A percentile compares a stretch with the other conserved stretches of the same genome.
These are phyloP conservation scores for Isaurus tuberculatus DNA, from an alignment of 92 coral and sea anemone species.

Conservation along the genomic window DNA sequence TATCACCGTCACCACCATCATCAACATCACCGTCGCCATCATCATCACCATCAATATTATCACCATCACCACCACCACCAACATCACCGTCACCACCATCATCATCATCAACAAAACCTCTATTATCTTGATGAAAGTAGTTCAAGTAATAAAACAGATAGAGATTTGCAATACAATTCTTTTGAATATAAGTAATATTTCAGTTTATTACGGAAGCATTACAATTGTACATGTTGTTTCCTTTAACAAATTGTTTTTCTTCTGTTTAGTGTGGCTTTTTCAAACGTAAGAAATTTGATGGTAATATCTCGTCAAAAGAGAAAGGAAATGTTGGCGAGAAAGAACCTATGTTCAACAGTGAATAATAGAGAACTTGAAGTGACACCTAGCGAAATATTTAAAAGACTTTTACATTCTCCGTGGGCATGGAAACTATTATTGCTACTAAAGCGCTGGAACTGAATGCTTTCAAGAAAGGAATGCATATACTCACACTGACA, in stretches of 20 bases:
- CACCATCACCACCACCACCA: no score
- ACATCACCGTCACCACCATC: no score
- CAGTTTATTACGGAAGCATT: not conserved
- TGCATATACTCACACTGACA: not conserved
- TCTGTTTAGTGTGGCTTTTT: slow-evolving; percentile 88
- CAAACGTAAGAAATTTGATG: slow-evolving; percentile 84
- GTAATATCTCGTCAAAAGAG: slow-evolving; percentile 58
- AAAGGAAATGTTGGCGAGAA: slow-evolving; percentile 55
- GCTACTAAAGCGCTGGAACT: not conserved
- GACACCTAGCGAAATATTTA: no score
- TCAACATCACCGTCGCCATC: not conserved
- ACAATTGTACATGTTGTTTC: not conserved
- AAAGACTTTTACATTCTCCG: not conserved
- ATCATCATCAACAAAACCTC: no score
- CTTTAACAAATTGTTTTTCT: not conserved
- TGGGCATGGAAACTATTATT: not conserved
- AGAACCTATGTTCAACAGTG: slow-evolving; percentile 69
- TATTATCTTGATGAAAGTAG: no score
- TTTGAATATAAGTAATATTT: no score
- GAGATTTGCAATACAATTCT: no score
- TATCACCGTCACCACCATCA: no score
- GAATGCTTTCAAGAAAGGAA: slow-evolving; percentile 4
- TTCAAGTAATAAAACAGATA: no score
- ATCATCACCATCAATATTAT: no score
- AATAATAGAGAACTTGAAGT: not conserved